Conservation (phyloP, 2,113 vertebrate genomes). For the Dasyornis broadbenti region DNA sequence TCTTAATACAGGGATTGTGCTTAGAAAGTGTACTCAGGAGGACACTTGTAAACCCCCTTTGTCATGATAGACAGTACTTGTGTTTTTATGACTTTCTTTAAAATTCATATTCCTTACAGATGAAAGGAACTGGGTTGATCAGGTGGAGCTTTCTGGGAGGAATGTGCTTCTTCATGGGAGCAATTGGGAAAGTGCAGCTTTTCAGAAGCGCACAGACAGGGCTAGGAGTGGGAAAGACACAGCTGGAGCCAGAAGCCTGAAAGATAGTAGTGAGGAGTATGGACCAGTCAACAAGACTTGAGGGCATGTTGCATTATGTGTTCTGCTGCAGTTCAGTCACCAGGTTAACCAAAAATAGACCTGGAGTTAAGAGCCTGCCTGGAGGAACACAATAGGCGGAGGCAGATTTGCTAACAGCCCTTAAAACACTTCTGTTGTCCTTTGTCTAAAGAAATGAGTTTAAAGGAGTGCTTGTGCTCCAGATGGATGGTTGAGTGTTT, state of each 20-base stretch:
- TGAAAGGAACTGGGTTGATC: fast-evolving
- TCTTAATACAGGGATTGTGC: not conserved
- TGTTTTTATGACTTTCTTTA: not conserved
- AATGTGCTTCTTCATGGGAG: fast-evolving
- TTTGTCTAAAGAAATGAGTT: not conserved
- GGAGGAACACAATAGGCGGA: not conserved
- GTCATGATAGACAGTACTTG: not conserved
- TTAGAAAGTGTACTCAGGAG: not conserved
- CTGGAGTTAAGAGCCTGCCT: not conserved
- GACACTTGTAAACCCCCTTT: not conserved
- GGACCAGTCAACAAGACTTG: not conserved
- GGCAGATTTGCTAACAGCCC: not conserved
- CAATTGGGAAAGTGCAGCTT: not conserved
- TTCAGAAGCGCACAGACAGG: not conserved
- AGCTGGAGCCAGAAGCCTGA: not conserved
- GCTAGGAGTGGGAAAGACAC: not conserved
- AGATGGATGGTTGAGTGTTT: not conserved
- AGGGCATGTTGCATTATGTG: not conserved
- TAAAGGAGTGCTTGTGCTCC: not conserved
- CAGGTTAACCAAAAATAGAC: not conserved
- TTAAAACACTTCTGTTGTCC: not conserved
- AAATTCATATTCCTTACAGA: not conserved
- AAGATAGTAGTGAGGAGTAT: not conserved
- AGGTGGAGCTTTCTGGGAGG: not conserved
- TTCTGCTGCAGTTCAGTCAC: not conserved